Percentiles rank a stretch among this genome's conserved stretches.
Conservation (phyloP, 2,888 invertebrate species). For the Eupithecia subumbrata region DNA sequence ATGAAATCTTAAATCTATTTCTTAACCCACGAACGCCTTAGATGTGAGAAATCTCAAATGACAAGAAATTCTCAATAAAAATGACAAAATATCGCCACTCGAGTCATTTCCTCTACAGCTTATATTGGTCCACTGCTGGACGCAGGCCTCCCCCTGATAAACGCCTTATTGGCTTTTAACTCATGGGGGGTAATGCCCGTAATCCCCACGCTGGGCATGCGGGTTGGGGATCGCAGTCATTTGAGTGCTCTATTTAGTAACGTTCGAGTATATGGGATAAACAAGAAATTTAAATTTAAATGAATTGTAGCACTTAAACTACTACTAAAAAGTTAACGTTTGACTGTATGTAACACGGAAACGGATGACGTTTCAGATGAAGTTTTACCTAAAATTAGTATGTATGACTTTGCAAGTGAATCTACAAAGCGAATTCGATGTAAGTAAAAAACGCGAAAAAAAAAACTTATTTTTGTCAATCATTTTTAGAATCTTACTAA, state of each 20-base stretch:
- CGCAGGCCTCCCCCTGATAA: no score
- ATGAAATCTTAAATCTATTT: slow-evolving; percentile 4
- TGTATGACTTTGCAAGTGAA: neutral
- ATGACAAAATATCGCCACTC: neutral
- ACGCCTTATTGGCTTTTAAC: no score
- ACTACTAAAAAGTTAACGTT: neutral
- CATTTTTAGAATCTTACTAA: slow-evolving; percentile 7
- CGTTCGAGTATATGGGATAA: neutral
- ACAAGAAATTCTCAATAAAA: neutral
- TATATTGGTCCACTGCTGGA: no score
- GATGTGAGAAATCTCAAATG: neutral
- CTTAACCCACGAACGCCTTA: neutral
- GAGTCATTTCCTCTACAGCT: neutral
- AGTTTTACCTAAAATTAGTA: neutral
- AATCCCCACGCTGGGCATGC: no score
- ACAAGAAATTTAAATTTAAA: neutral
- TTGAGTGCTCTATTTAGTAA: neutral
- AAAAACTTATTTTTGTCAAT: slow-evolving; percentile 15
- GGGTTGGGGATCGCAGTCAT: neutral
- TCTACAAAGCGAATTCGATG: slow-evolving; percentile 1
- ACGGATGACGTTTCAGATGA: neutral
- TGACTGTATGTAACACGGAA: neutral
- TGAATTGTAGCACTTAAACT: neutral
- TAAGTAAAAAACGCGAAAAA: slow-evolving; percentile 1
- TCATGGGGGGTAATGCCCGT: no score